phyloP scores from a whole-genome alignment of 2,888 invertebrate genomes.

The Yponomeuta sedellus region DNA sequence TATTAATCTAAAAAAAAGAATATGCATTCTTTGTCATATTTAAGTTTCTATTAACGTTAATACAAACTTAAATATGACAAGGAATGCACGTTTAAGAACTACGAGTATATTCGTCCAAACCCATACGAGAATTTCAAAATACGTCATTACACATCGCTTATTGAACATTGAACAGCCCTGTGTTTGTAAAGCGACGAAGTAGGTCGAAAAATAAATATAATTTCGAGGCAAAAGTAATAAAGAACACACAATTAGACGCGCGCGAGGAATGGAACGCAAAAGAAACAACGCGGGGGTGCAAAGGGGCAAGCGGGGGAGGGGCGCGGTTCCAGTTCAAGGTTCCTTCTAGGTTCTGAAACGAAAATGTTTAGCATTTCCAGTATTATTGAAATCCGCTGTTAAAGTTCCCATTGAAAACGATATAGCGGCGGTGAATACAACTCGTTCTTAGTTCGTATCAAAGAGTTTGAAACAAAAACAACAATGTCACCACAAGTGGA shows the following conservation, averaged over 20 bases:
- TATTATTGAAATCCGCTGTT: not conserved
- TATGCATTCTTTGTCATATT: too few species aligned
- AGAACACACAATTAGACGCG: constrained; percentile 24
- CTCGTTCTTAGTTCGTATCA: not conserved
- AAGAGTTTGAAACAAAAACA: too few species aligned
- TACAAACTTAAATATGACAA: too few species aligned
- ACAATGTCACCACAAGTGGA: too few species aligned
- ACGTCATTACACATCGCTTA: not conserved
- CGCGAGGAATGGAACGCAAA: not conserved
- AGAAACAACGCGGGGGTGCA: constrained; percentile 6
- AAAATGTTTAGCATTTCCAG: too few species aligned
- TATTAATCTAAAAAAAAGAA: too few species aligned
- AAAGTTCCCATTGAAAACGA: not conserved
- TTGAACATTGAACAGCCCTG: not conserved
- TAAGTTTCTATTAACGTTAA: too few species aligned
- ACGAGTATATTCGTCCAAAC: too few species aligned
- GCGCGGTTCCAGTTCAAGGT: not conserved
- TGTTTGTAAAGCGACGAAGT: not conserved
- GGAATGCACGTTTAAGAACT: too few species aligned
- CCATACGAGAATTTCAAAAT: not conserved
- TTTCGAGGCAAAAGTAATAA: constrained; percentile 19
- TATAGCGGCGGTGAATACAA: not conserved
- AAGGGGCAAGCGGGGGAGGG: not conserved
- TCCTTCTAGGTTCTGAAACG: not conserved
- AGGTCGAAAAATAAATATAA: not conserved